Conservation (phyloP, 2,888 invertebrate genomes). For the Taphrorychus bicolor region DNA sequence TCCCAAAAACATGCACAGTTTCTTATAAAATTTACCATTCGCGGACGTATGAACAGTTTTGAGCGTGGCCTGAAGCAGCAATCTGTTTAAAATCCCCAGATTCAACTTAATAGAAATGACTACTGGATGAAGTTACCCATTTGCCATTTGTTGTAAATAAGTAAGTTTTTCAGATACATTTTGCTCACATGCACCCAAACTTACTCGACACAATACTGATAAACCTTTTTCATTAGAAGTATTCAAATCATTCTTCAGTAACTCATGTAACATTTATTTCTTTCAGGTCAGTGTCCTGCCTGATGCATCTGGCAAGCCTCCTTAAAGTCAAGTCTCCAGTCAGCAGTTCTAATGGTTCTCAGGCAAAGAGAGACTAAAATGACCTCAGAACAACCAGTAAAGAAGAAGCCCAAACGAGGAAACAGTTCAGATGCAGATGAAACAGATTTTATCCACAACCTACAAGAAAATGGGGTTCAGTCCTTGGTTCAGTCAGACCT, state of each 20-base stretch:
- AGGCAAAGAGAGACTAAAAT: constrained; percentile 67
- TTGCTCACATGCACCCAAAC: not conserved
- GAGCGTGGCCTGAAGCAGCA: not conserved
- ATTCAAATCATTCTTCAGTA: too few species aligned
- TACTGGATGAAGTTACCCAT: not conserved
- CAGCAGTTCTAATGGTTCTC: constrained; percentile 68
- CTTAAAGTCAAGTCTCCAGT: not conserved
- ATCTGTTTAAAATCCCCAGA: not conserved
- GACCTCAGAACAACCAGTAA: constrained; percentile 83
- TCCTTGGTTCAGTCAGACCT: constrained; percentile 51
- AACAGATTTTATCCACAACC: constrained; percentile 63
- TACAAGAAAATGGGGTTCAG: constrained; percentile 58
- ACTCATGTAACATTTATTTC: not conserved
- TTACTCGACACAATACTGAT: too few species aligned
- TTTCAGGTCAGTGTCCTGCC: not conserved
- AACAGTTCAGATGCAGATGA: constrained; percentile 67
- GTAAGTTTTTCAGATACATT: not conserved
- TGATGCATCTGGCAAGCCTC: not conserved
- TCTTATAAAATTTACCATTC: not conserved
- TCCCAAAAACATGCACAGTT: too few species aligned
- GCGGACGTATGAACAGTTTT: not conserved
- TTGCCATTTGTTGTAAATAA: not conserved
- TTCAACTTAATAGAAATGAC: not conserved
- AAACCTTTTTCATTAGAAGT: not conserved
- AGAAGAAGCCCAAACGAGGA: constrained; percentile 79